A percentile compares a stretch with the other conserved stretches of the same genome.
Conservation (phyloP, 2,113 vertebrate genomes). For the Pseudonaja textilis region DNA sequence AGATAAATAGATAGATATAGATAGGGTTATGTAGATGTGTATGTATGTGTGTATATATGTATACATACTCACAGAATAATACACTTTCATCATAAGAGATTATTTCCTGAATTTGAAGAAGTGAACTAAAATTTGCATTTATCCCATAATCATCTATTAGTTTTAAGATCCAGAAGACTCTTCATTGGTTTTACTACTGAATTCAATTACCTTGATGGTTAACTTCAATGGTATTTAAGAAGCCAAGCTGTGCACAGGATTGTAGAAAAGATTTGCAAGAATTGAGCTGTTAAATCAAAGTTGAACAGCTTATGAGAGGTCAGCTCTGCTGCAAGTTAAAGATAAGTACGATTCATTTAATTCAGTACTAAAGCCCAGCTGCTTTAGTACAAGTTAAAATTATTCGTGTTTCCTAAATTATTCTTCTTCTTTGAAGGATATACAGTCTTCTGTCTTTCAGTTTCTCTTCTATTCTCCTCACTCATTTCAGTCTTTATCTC, state of each 20-base stretch:
- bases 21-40: not conserved
- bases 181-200: not conserved
- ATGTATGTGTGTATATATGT: not conserved
- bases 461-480: not conserved
- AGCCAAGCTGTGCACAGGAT: not conserved
- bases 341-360: slow-evolving; percentile 11
- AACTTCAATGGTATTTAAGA: not conserved
- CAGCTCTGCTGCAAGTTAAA: slow-evolving; percentile 7
- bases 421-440: not conserved
- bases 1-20: no score
- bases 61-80: not conserved
- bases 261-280: not conserved
- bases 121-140: not conserved
- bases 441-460: not conserved
- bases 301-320: not conserved
- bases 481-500: not conserved
- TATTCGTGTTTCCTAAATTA: not conserved
- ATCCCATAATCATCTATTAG: not conserved
- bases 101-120: not conserved
- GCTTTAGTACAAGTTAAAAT: slow-evolving; percentile 2
- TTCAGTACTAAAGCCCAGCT: not conserved
- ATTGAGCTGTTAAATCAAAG: slow-evolving; percentile 19
- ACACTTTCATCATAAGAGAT: not conserved
- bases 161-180: not conserved
- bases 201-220: not conserved